phyloP scores from a whole-genome alignment of 1,140 invertebrate genomes.

The Amyelois transitella region DNA sequence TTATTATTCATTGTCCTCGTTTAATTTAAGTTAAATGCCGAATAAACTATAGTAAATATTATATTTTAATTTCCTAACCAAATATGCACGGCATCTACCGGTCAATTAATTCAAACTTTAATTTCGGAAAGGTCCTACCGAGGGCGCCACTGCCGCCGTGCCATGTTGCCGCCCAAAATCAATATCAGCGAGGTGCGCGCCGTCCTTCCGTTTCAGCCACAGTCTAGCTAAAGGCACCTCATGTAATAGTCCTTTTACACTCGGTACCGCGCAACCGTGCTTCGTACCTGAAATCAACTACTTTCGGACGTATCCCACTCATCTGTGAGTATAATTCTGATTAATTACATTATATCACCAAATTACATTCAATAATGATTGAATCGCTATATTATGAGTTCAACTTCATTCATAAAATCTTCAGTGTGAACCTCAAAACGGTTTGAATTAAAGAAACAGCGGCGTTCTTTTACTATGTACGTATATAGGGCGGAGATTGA shows the following conservation, averaged over 20 bases:
- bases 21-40: too few relatives aligned
- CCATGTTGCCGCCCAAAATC: constrained; percentile 63
- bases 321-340: constrained; percentile 36
- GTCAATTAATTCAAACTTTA: constrained; percentile 6
- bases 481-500: constrained; percentile 23
- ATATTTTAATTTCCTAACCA: not conserved
- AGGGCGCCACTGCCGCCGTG: constrained; percentile 27
- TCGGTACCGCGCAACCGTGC: constrained; percentile 48
- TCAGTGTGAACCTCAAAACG: constrained; percentile 12
- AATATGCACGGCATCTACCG: constrained; percentile 27
- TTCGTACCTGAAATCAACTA: constrained; percentile 32
- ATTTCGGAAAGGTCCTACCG: not conserved
- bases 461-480: constrained; percentile 12
- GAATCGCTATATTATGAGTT: not conserved
- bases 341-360: constrained; percentile 7
- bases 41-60: too few relatives aligned
- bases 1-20: too few relatives aligned
- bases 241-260: constrained; percentile 42
- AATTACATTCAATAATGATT: not conserved
- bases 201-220: constrained; percentile 45
- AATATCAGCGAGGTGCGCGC: constrained; percentile 54
- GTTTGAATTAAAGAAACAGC: constrained; percentile 16
- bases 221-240: constrained; percentile 49
- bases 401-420: constrained; percentile 26
- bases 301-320: constrained; percentile 32